phyloP scores from a whole-genome alignment of 2,113 vertebrate genomes.

The Aplodontia rufa region DNA sequence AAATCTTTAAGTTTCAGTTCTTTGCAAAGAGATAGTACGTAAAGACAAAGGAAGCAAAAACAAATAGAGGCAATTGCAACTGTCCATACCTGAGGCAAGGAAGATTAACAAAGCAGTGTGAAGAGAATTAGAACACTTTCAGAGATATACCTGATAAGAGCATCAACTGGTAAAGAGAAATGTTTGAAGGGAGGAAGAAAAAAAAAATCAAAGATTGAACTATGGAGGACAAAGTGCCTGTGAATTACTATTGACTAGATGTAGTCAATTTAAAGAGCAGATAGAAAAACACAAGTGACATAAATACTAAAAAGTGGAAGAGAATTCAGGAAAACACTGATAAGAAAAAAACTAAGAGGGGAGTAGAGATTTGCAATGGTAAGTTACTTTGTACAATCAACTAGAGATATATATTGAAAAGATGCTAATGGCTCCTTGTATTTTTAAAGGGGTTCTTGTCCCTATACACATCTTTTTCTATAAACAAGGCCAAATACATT shows the following conservation, averaged over 20 bases:
- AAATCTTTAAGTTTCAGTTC: neutral
- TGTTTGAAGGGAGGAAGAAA: neutral
- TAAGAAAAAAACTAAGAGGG: neutral
- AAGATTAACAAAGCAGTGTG: neutral
- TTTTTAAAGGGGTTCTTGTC: neutral
- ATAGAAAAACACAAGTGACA: neutral
- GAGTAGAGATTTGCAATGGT: neutral
- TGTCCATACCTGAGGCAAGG: neutral
- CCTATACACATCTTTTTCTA: neutral
- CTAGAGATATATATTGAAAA: neutral
- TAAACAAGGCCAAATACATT: neutral
- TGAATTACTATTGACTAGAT: neutral
- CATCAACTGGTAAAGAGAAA: neutral
- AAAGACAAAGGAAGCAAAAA: neutral
- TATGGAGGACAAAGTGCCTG: neutral
- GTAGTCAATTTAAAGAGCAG: neutral
- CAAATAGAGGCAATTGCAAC: neutral
- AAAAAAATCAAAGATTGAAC: slow-evolving; percentile 3
- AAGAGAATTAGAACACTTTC: slow-evolving; percentile 27
- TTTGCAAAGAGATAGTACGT: neutral
- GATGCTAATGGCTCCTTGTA: neutral
- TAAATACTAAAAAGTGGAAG: neutral
- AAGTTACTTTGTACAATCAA: neutral
- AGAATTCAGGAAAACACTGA: neutral
- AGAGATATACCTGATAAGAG: neutral